Evolutionary conservation across 1,140 invertebrate genomes (phyloP).

Genomic region (Drosophila ohnishii): DNA sequence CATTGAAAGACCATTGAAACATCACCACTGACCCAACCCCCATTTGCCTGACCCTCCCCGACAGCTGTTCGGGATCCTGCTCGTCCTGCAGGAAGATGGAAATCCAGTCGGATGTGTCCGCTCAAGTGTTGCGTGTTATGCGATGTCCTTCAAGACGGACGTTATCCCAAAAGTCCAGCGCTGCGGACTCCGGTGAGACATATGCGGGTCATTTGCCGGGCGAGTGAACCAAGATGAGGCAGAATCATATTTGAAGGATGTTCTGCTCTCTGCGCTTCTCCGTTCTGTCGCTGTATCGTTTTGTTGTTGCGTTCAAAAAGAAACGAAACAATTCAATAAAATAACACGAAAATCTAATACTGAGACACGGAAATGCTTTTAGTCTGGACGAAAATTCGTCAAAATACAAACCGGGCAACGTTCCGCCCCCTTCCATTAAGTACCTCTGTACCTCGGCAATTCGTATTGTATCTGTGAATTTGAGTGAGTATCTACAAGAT

Average conservation of each 20-base stretch:
- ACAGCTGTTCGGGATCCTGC: slow-evolving; percentile 25
- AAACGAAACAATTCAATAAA: slow-evolving; percentile 64
- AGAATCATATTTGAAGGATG: slow-evolving; percentile 44
- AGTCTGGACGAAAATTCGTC: slow-evolving; percentile 44
- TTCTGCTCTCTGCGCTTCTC: slow-evolving; percentile 7
- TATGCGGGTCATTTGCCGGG: slow-evolving; percentile 71
- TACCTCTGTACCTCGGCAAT: not conserved
- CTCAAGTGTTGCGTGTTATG: slow-evolving; percentile 69
- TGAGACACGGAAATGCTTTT: slow-evolving; percentile 74
- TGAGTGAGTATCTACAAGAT: slow-evolving; percentile 17
- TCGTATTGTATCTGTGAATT: slow-evolving; percentile 14
- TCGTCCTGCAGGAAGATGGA: slow-evolving; percentile 57
- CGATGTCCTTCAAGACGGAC: slow-evolving; percentile 57
- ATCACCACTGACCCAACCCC: not conserved
- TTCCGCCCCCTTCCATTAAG: not conserved
- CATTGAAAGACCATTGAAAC: slow-evolving; percentile 3
- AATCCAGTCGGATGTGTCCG: slow-evolving; percentile 73
- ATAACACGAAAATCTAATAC: slow-evolving; percentile 63
- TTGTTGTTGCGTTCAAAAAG: slow-evolving; percentile 33
- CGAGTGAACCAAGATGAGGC: slow-evolving; percentile 40
- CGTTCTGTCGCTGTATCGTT: not conserved
- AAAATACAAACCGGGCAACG: slow-evolving; percentile 27
- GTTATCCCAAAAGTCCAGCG: slow-evolving; percentile 4
- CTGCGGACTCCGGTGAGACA: slow-evolving; percentile 28
- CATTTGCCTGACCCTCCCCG: slow-evolving; percentile 26